Percentiles rank a stretch among this genome's conserved stretches.
Evolutionary conservation across 2,888 invertebrate species (phyloP).

Genomic region (Cryptops parisi): DNA sequence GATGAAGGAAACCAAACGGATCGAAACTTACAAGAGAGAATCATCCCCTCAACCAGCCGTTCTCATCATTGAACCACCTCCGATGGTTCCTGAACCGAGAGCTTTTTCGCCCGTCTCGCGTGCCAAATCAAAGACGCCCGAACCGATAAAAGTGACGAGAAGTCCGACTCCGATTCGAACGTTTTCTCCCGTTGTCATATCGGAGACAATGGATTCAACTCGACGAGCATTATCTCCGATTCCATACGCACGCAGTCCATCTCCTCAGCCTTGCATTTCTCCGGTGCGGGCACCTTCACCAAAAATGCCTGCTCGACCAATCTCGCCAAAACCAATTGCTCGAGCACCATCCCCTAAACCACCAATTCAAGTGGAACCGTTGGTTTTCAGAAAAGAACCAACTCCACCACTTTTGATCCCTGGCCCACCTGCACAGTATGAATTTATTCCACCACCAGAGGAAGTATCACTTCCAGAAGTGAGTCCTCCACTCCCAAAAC

Average conservation of each 20-base stretch:
- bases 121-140: background rate
- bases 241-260: background rate
- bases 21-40: too few relatives aligned
- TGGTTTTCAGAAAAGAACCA: too few relatives aligned
- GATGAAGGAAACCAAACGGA: too few relatives aligned
- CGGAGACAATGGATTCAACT: background rate
- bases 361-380: background rate
- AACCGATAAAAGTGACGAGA: background rate
- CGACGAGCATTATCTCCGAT: background rate
- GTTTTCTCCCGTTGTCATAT: constrained; percentile 1
- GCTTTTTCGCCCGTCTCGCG: background rate
- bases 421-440: constrained; percentile 37
- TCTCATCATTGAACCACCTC: background rate
- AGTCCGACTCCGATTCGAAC: background rate
- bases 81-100: background rate
- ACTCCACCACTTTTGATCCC: constrained; percentile 8
- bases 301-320: background rate
- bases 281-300: background rate
- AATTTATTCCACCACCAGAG: constrained; percentile 27
- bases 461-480: too few relatives aligned
- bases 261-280: background rate
- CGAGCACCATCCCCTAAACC: background rate
- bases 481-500: constrained; percentile 32
- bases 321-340: background rate
- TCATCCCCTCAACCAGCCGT: too few relatives aligned